Evolutionary conservation across 2,797 vertebrate species (phyloP), one percentile per base, ranked within the genome.

Genomic region (Gephyroberyx darwinii): DNA sequence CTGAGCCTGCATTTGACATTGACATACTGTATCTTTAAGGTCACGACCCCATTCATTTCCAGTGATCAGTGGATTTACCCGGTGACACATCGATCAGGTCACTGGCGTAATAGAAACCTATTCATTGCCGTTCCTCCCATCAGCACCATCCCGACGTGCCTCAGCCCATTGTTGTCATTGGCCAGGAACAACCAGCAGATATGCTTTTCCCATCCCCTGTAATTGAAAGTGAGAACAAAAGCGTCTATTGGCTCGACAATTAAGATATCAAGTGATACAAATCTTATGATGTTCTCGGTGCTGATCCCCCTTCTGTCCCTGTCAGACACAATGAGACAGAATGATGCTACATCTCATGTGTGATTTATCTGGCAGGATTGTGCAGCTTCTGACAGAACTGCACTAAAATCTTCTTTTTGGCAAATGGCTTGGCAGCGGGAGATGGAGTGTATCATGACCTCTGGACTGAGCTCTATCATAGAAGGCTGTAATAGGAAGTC

Each of bases 401-500:
- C 73, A 82, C 81, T 88, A 82, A 82, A 74, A 50, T 58, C 74
- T 75, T 20, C 43, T 57, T 19, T 63, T 63, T 57, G 31, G 69
- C 31, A 33, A 16, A 17, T 7, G 17, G 8, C 52, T 39, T 77
- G 80, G 57, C 70, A 75, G 73, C 6, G 65, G n/a, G 69, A 83
- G 75, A 79, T 47, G 63, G 78, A 73, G 68, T 51, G 33, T 65
- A 82, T 75, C 26, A 47, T 75, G 74, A 83, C 80, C 75, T 71
- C 54, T 70, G 82, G 74, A 85, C 71, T 77, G 84, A 86, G 78
- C 64, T 75, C 57, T 22, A 47, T 75, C 65, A 82, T 70, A 80
- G 43, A 85, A 39, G 53, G 52, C 69, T 81, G 63, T 82, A 76
- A 87, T 77, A 71, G 69, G 65, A 72, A 79, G 66, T 43, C 63